Evolutionary conservation across 2,888 invertebrate genomes (phyloP), one percentile per base, ranked within the genome.

Genomic region (Amblyteles armatorius): DNA sequence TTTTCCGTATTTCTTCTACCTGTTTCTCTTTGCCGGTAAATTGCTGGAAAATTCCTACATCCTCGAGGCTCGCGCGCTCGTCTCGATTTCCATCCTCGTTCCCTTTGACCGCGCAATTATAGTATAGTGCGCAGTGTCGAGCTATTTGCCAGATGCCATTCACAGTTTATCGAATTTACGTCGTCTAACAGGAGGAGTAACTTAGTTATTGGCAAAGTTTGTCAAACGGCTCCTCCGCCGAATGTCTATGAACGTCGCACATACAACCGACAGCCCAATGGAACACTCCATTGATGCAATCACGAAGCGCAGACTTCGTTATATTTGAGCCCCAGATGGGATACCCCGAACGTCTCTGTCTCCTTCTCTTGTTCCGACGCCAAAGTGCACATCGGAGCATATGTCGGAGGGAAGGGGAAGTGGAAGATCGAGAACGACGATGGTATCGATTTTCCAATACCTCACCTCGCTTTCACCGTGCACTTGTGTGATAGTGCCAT

Each of bases 171-270:
- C 22, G 36, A 55, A 72, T 72, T 13, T 22, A 36, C 36, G 72
- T 57, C 22, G 26, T 57, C 22, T 26, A 57, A 57, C 13, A 57
- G 57, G 4, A 57, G 11, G 57, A 57, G 11, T 80, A 80, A 79
- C 76, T 76, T 48, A 72, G 72, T 83, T 83, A 80, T 83, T 76
- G 76, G 71, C 76, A 57, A 74, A 79, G 83, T 65, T 80, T 72
- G 79, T 76, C 76, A 76, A 83, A 83, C 83, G 69, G 55, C 11
- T 69, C 74, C 26, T 69, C 44, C 69, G 52, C 48, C 57, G 40
- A 74, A 74, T 79, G 55, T 52, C 44, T 57, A 57, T 57, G 57
- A 57, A 13, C 11, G 13, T 57, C 57, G 57, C 26, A 11, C 57
- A 57, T 26, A 57, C 57, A 26, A 26, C 22, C 26, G 57, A 57